Evolutionary conservation across 2,113 vertebrate species (phyloP), one percentile per base, ranked within the genome.

Genomic region (Nicator chloris): DNA sequence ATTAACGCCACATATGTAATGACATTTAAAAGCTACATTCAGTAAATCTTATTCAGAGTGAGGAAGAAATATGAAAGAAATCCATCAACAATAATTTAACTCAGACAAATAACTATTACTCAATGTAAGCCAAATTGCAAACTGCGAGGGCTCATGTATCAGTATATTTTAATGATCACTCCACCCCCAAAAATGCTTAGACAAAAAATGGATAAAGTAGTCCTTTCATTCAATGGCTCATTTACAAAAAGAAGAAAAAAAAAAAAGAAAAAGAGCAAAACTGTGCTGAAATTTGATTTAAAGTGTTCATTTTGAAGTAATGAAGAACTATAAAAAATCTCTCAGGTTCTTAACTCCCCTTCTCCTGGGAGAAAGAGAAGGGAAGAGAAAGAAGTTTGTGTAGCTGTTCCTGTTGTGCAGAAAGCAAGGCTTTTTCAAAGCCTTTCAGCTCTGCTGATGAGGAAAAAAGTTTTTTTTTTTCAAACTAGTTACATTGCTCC

Each of bases 31-130:
- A 93, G 94, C 94, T 85, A 89, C 95, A 93, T 92, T 96, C 94
- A 97, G 86, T 92, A 88, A 91, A 56, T 92, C 94, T 92, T 87
- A 92, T 95, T 96, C 96, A 97, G 81, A 93, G 37, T 26, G 81
- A 86, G 81, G 89, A 96, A 93, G 91, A 91, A 95, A 86, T 87
- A 53, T 93, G 93, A 92, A 95, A 97, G 95, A 97, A 94, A 96
- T 95, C 95, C 91, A 96, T 96, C 93, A 95, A 93, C 94, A 95
- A 95, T 95, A 97, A 96, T 97, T 96, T 95, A 64, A 60, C 78
- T 89, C 84, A 92, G 92, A 95, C 92, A 95, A 96, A 95, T 95
- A 92, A 85, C 88, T 96, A 87, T 93, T 97, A 95, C 83, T 95
- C 94, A 79, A 30, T 87, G 94, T 68, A 88, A 93, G 93, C 45